Evolutionary conservation across 2,888 invertebrate genomes (phyloP), one percentile per base, ranked within the genome.

Genomic region (Thecophora atra): DNA sequence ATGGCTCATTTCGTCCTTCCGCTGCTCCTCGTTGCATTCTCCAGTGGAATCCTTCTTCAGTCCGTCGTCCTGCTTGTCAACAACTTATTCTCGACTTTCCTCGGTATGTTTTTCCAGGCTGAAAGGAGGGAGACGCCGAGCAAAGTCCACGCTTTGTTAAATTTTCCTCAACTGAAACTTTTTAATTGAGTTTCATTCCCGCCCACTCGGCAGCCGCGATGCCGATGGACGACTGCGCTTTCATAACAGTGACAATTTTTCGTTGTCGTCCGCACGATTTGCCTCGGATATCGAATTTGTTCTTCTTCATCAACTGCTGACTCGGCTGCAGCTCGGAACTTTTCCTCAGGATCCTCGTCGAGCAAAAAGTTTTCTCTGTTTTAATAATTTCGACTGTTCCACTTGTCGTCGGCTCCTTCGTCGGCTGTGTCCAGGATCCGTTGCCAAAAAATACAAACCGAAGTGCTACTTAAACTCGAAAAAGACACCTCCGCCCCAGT

Each of bases 181-280:
- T 70, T 70, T 63, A 70, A 70, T 70, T 70, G 70, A 70, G 70
- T 63, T 70, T 70, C 52, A 8, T 42, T 56, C 15, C 2, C 42
- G 13, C 24, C 24, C 24, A 44, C 17, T 7, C 37, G 19, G 28
- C 26, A 28, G 47, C 19, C 7, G 62, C 17, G 47, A 37, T 3
- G 60, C 28, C 2, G 30, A n/a, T 28, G 30, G 47, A 19, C 17
- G 13, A 15, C 37, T 54, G 19, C 37, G 26, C 5, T 58, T 42
- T 58, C 67, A 67, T 56, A 58, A 68, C 47, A 68, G 42, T 68
- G 56, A 58, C 68, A 68, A 37, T 68, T 58, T n/a, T 44, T 68
- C 19, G 11, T 52, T 28, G 28, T 60, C 19, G 24, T 66, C 28
- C 66, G 28, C 47, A 66, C 52, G 66, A 52, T 52, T 51, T 51